Evolutionary conservation across 2,797 vertebrate genomes (phyloP).

Genomic region (Peromyscus melanophrys): DNA sequence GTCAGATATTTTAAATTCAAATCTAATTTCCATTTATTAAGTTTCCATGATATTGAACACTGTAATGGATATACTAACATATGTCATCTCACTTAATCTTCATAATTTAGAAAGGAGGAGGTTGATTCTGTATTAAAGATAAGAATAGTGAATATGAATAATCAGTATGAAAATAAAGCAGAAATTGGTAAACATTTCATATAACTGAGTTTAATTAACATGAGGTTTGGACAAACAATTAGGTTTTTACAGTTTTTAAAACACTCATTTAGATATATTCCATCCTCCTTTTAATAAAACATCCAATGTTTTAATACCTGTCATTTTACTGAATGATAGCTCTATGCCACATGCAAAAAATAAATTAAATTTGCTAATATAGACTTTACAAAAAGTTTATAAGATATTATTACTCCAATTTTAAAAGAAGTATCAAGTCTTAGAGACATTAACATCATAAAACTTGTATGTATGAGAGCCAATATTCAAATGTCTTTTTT

Average conservation of each 20-base stretch:
- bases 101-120: not conserved
- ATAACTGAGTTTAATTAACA: not conserved
- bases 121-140: not conserved
- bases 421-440: not conserved
- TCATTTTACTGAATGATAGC: constrained; percentile 2
- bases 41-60: constrained; percentile 33
- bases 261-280: not conserved
- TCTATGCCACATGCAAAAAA: not conserved
- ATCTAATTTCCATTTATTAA: constrained; percentile 36
- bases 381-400: not conserved
- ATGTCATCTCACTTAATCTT: constrained; percentile 43
- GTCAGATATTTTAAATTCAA: constrained; percentile 38
- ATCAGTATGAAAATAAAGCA: not conserved
- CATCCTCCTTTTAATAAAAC: not conserved
- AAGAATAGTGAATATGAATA: constrained; percentile 15
- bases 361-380: not conserved
- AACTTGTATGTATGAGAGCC: not conserved
- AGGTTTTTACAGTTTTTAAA: not conserved
- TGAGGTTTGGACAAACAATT: not conserved
- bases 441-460: not conserved
- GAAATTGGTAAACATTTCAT: constrained; percentile 24
- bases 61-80: not conserved
- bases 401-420: not conserved
- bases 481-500: constrained; percentile 34
- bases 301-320: not conserved